These are phyloP conservation scores for Gallinago nigripennis DNA, from an alignment of 2,797 vertebrate genomes.

Conservation along the genomic window DNA sequence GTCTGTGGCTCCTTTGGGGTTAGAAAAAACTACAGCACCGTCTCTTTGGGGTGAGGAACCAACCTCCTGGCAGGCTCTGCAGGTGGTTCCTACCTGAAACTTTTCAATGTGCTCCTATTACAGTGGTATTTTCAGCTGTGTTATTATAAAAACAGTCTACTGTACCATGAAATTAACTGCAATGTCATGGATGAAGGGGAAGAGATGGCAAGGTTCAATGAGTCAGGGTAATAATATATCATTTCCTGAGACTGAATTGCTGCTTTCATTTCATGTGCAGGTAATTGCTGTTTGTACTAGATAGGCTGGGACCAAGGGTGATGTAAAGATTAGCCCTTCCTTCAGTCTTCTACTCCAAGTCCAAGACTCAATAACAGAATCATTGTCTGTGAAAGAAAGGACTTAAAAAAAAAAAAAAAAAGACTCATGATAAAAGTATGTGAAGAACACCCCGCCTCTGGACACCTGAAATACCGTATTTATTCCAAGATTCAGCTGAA, in stretches of 20 bases:
- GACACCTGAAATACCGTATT: neutral
- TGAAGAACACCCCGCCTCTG: neutral
- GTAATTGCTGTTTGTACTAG: neutral
- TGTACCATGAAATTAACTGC: conserved; percentile 9
- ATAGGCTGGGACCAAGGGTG: neutral
- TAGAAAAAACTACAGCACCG: neutral
- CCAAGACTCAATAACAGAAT: conserved; percentile 3
- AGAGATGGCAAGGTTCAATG: neutral
- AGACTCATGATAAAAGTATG: neutral
- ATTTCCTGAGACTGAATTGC: conserved; percentile 34
- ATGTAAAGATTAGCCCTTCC: conserved; percentile 29
- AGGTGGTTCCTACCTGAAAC: neutral
- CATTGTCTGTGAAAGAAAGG: conserved; percentile 15
- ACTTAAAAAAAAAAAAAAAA: neutral
- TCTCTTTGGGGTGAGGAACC: neutral
- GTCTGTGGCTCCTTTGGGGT: neutral
- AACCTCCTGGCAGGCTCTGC: neutral
- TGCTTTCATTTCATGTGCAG: conserved; percentile 14
- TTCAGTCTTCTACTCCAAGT: neutral
- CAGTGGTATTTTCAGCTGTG: neutral
- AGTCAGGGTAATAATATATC: neutral
- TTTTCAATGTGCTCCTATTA: neutral
- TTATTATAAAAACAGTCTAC: neutral
- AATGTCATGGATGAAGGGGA: neutral
- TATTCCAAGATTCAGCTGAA: neutral